Percentiles rank a stretch among this genome's conserved stretches.
phyloP scores from a whole-genome alignment of 1,140 invertebrate genomes.

The Bicyclus anynana region DNA sequence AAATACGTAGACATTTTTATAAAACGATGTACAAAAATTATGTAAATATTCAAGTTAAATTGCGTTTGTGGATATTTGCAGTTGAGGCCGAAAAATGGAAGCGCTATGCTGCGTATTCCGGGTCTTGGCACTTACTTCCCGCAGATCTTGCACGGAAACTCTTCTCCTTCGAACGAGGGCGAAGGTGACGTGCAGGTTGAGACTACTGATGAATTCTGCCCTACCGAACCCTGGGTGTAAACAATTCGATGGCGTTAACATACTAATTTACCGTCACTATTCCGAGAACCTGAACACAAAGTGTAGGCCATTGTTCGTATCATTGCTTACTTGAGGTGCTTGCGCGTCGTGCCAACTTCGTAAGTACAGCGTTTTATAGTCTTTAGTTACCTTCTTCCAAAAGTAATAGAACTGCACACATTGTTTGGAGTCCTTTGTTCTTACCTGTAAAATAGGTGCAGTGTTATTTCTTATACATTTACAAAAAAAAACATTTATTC shows the following conservation, averaged over 20 bases:
- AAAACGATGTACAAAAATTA: constrained; percentile 10
- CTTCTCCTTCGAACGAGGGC: constrained; percentile 74
- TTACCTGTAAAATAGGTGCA: constrained; percentile 79
- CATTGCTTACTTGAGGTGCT: constrained; percentile 62
- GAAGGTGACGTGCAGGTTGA: constrained; percentile 49
- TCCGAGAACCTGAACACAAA: constrained; percentile 65
- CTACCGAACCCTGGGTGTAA: constrained; percentile 61
- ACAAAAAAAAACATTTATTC: not conserved
- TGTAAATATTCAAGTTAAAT: constrained; percentile 27
- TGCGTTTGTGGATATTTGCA: constrained; percentile 45
- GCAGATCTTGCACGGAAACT: constrained; percentile 97
- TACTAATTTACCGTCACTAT: constrained; percentile 33
- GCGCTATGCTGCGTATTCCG: constrained; percentile 39
- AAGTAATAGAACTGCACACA: constrained; percentile 99
- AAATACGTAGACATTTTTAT: not conserved
- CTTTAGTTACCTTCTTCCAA: constrained; percentile 97
- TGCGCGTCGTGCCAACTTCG: constrained; percentile 60
- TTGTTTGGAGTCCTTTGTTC: constrained; percentile 93
- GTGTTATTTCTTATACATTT: not conserved
- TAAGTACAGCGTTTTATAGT: constrained; percentile 79
- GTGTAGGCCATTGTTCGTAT: constrained; percentile 49
- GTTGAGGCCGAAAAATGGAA: constrained; percentile 33
- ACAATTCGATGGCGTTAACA: constrained; percentile 51
- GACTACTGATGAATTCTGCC: constrained; percentile 37
- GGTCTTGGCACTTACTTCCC: constrained; percentile 92